Base-by-base conservation (phyloP, 2,888 invertebrate genomes). In the Marasmarcha lunaedactyla region DNA sequence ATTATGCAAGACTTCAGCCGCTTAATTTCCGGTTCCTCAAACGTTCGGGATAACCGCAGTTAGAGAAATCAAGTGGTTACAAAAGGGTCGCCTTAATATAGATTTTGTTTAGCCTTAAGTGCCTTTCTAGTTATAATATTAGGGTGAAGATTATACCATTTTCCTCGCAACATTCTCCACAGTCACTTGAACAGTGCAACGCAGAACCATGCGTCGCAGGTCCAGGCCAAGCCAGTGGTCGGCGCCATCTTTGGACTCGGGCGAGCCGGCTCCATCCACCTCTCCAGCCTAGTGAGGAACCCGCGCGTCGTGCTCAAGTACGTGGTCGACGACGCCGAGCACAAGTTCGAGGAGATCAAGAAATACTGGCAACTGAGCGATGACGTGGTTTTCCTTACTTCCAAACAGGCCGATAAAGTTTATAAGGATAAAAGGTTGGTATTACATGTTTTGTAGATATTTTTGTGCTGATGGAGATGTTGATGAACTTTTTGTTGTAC, bases 211-310 rank as follows among this genome's bases (percentile, higher is more conserved):
- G 51, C 49, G 6, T 47, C 52, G 0, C 56, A 52, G 37, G 44
- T 46, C 1, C 41, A 46, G 1, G 59, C 56, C 1, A 45, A 59
- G 1, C 63, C 71, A 1, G 51, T 86, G 1, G 76, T 73, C 2
- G 57, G 78, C 0, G 88, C 88, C 2, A 60, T 88, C 14, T 87
- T 88, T 47, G 88, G 88, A 1, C 60, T 86, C 1, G 88, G 88
- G 1, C 79, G 88, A 20, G 88, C 88, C 1, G 88, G 88, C 1
- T 85, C 85, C 37, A 87, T 88, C 44, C 88, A 89, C 49, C 58
- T 88, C 43, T 46, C 62, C 10, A 85, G 79, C 45, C 61, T 88
- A 14, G 46, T 81, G 2, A 55, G 53, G 5, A 87, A 79, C 54
- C 71, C 73, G 1, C 78, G 87, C 4, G 58, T 84, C 0, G 64